Evolutionary conservation across 2,113 vertebrate genomes (phyloP).

Genomic region (Piaya cayana): DNA sequence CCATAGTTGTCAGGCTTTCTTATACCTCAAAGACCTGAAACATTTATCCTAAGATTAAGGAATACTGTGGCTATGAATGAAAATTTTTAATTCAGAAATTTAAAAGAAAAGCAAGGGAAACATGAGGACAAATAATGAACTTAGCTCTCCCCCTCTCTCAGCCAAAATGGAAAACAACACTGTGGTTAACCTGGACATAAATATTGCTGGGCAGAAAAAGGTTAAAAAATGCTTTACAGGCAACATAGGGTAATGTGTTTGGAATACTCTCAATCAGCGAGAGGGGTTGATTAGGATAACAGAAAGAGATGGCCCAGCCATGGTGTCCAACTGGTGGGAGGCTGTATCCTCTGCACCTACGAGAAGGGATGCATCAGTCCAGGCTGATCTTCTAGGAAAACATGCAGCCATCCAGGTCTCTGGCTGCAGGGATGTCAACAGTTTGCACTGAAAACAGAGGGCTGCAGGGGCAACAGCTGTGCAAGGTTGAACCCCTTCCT

Average conservation of each 20-base stretch:
- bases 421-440: no score
- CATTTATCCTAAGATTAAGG: not conserved
- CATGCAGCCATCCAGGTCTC: no score
- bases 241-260: not conserved
- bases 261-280: not conserved
- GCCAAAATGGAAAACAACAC: not conserved
- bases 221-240: not conserved
- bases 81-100: not conserved
- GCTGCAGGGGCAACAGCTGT: no score
- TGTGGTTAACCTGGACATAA: not conserved
- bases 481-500: no score
- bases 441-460: no score
- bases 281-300: no score
- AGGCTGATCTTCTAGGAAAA: no score
- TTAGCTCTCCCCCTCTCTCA: not conserved
- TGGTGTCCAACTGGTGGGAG: no score
- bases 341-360: no score
- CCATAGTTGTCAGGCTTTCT: not conserved
- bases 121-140: not conserved
- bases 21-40: not conserved
- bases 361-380: no score
- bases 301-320: no score
- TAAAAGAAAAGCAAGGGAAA: not conserved
- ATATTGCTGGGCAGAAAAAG: not conserved
- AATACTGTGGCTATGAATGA: not conserved